Conservation (phyloP, 64 coral and sea anemone species). For the Porites lutea region DNA sequence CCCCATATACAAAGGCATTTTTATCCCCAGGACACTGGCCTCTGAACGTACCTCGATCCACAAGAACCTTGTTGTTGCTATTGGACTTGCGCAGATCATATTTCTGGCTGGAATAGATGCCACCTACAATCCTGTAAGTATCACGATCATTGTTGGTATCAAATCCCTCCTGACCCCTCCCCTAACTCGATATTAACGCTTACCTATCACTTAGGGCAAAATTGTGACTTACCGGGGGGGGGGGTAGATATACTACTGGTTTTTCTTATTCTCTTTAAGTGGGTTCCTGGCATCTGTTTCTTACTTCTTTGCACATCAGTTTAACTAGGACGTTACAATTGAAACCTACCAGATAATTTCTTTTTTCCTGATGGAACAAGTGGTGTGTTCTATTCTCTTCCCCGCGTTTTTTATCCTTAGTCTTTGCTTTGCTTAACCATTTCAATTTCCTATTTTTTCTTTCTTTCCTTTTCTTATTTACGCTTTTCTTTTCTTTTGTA, state of each 20-base stretch:
- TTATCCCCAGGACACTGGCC: conserved; percentile 66
- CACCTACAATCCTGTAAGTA: conserved; percentile 79
- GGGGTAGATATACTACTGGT: not conserved
- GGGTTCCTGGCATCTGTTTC: not conserved
- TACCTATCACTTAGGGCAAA: too few relatives aligned
- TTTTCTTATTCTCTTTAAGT: not conserved
- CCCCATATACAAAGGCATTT: not conserved
- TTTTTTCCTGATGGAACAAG: too few relatives aligned
- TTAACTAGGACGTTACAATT: too few relatives aligned
- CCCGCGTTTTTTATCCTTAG: too few relatives aligned
- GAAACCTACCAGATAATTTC: too few relatives aligned
- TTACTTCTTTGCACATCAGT: not conserved
- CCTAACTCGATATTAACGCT: too few relatives aligned
- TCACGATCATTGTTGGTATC: not conserved
- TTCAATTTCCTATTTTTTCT: too few relatives aligned
- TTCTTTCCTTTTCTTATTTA: too few relatives aligned
- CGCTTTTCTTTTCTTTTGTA: too few relatives aligned
- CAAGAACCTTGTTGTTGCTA: conserved; percentile 95
- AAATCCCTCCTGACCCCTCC: not conserved
- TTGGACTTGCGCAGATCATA: conserved; percentile 92
- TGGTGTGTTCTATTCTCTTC: too few relatives aligned
- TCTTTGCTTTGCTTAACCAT: too few relatives aligned
- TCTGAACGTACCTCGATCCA: conserved; percentile 95
- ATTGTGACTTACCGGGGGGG: too few relatives aligned
- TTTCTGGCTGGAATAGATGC: conserved; percentile 94